Base-by-base conservation (phyloP, 1,140 invertebrate species). In the Notospermus geniculatus region DNA sequence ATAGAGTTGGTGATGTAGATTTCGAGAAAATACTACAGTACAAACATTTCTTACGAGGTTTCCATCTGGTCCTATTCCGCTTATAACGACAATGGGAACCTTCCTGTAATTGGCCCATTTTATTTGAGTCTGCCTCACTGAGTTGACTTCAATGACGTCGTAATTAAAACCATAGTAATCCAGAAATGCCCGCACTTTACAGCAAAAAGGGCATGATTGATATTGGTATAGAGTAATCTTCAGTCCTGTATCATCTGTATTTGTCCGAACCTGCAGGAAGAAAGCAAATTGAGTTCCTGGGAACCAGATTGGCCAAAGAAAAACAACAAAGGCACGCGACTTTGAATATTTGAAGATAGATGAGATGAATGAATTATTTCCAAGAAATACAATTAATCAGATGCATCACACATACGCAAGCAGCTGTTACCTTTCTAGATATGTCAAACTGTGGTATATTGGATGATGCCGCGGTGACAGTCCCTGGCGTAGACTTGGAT, bases 171-270 rank as follows among this genome's bases (percentile, higher is more conserved):
- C 95, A 81, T 91, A 89, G 73, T 90, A 95, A 82, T 99, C 95
- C 2, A 99, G 82, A 79, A 93, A 92, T 19, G 93, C 89, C 64
- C 97, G 85, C 0, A 98, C 80, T 85, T 99, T 99, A 74, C 95
- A 98, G 80, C 97, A 99, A 81, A 98, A 99, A 30, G 97, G 97
- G 81, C 96, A 99, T 2, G 93, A 96, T 73, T 96, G 91, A 79
- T 95, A 99, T 84, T 99, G 96, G 77, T 90, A 98, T 25, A 98
- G 81, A 0, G 91, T 91, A 19, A 98, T 79, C 69, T 95, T 88
- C 52, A 97, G 82, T 13, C 88, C 88, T 58, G 85, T 88, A 5
- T 82, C 83, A 79, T 95, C 91, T 53, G 63, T 61, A 11, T 70
- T 60, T 5, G 67, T 63, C 53, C 59, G 67, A 0, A 78, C 19